Base-by-base conservation (phyloP, 1,140 invertebrate genomes). In the Arctopsyche grandis region DNA sequence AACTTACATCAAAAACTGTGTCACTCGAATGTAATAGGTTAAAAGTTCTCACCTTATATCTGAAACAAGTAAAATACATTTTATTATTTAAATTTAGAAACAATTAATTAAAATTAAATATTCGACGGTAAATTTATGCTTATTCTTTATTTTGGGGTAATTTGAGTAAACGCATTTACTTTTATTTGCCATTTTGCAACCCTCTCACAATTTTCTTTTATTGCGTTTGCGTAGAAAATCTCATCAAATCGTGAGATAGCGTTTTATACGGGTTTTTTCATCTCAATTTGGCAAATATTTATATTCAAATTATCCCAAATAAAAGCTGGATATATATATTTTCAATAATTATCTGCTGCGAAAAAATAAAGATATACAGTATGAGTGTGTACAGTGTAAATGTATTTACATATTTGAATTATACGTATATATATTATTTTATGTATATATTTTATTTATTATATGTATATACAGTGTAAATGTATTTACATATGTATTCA, bases 151-250 rank as follows among this genome's bases (percentile, higher is more conserved):
- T 0, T 21, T 9, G 56, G 16, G 56, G 56, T 60, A 60, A 60
- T 60, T 60, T 60, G 21, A 60, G 56, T 60, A 60, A 60, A 60
- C 56, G 56, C 16, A 21, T 21, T 19, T 21, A 21, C 56, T 60
- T 60, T 60, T 60, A 60, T 60, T 38, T 60, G 9, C 21, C 56
- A 60, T 60, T 60, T 60, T 60, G 56, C 56, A 60, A 60, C 56
- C 56, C 56, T 60, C 56, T 60, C 56, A 60, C 56, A 60, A 60
- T 60, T 60, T 60, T 16, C 19, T 60, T 60, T 60, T 60, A 60
- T 19, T 60, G 14, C 56, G 56, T 21, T 19, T 10, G 12, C 12
- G 12, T 3, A 21, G 56, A 60, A 60, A 60, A 60, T 60, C 56
- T 60, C n/a, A 19, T 60, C 56, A 21, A 60, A 60, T 21, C 16